Base-by-base conservation (phyloP, 1,140 invertebrate species). In the Sinella curviseta region DNA sequence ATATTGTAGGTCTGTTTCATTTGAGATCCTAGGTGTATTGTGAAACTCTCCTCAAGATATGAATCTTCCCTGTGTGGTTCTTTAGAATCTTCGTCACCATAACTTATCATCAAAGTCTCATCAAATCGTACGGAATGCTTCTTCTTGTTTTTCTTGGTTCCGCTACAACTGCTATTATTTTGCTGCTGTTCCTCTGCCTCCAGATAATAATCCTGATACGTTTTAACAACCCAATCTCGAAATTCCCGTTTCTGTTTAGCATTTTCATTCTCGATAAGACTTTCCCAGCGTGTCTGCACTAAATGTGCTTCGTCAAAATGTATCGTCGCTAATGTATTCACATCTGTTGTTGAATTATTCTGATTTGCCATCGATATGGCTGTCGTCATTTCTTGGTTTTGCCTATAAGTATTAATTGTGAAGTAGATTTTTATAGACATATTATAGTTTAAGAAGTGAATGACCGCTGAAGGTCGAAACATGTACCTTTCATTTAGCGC, bases 1-100 rank as follows among this genome's bases (percentile, higher is more conserved):
- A 99, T 93, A 88, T 99, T 99, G 87, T 99, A 97, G 90, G 97
- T 99, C 85, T 98, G 96, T 88, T 99, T 99, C 88, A 99, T 91
- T 88, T 99, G 97, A 1, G 96, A 96, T 78, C 97, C 97, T 77
- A 98, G 89, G 89, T 98, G 96, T 84, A 98, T 98, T 20, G 96
- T 99, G 86, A 98, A 98, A 88, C 96, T 98, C 89, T 98, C 96
- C 88, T 98, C 95, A 84, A 95, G 84, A 81, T 85, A 87, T 28
- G 86, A 87, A 86, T 85, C 80, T 83, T 85, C 86, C 77, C 85
- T 82, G n/a, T 84, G 16, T 85, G 85, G 57, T 85, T 76, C 55
- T 77, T 84, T 78, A 82, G 84, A 17, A 85, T 85, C 75, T 86
- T 80, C 80, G 81, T 83, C 79, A 70, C 76, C 39, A 78, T 83